These are phyloP conservation scores for Dynastes hyllus DNA, from an alignment of 2,888 invertebrate species.

Conservation along the genomic window DNA sequence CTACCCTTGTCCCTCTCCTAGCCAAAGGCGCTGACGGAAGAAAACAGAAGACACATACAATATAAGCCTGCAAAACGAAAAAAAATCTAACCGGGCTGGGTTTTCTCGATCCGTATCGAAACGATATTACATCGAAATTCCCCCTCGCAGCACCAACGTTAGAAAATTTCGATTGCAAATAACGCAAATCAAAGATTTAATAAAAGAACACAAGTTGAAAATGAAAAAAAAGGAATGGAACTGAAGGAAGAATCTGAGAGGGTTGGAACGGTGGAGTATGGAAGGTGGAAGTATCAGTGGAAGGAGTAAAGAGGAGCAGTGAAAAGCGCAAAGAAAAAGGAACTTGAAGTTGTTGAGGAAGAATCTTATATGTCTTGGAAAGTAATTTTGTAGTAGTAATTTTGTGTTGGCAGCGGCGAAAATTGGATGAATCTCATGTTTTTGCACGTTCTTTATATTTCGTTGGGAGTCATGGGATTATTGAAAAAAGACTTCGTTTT, in stretches of 20 bases:
- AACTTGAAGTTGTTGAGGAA: no score
- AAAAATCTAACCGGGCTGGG: no score
- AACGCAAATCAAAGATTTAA: conserved; percentile 16
- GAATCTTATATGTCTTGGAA: not conserved
- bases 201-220: not conserved
- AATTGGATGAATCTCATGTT: no score
- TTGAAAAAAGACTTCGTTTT: no score
- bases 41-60: no score
- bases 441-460: no score
- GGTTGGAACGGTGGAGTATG: not conserved
- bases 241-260: not conserved
- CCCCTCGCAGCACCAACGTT: not conserved
- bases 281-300: not conserved
- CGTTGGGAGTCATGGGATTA: no score
- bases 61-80: no score
- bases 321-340: no score
- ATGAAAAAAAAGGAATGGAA: not conserved
- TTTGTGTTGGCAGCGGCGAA: no score
- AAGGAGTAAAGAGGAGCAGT: not conserved
- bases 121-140: conserved; percentile 15
- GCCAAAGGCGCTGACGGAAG: no score
- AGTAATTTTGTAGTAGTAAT: not conserved
- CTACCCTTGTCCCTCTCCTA: no score
- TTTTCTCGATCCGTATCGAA: not conserved
- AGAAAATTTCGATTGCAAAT: conserved; percentile 9